phyloP scores from a whole-genome alignment of 2,113 vertebrate genomes.

The Oncorhynchus keta region DNA sequence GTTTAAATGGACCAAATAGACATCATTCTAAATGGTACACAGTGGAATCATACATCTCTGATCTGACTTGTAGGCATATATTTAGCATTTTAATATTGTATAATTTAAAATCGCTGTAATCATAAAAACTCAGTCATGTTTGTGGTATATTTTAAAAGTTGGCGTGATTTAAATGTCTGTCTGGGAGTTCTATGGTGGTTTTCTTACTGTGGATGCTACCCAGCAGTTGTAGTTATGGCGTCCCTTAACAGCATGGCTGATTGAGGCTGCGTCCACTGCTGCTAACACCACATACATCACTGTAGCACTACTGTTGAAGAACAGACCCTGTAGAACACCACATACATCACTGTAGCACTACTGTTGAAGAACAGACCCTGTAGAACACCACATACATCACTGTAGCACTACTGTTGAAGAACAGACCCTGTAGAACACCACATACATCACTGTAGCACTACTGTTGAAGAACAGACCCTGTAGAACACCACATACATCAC shows the following conservation, averaged over 20 bases:
- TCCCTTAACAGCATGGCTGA: constrained; percentile 73
- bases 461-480: constrained; percentile 47
- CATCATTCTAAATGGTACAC: not conserved
- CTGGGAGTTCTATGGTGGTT: not conserved
- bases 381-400: constrained; percentile 79
- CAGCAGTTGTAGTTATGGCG: constrained; percentile 90
- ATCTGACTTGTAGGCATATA: no score
- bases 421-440: constrained; percentile 54
- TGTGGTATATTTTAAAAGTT: not conserved
- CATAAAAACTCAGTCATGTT: not conserved
- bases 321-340: constrained; percentile 55
- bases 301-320: constrained; percentile 75
- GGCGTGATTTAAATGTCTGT: not conserved
- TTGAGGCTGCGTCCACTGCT: constrained; percentile 75
- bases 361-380: constrained; percentile 48
- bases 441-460: constrained; percentile 81
- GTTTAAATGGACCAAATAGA: not conserved
- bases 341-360: constrained; percentile 81
- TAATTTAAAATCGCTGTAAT: not conserved
- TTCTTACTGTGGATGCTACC: constrained; percentile 87
- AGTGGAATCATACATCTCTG: not conserved
- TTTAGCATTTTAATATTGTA: no score
- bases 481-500: constrained; percentile 79
- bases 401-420: constrained; percentile 75
- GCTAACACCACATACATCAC: constrained; percentile 85